Evolutionary conservation across 2,113 vertebrate genomes (phyloP), one percentile per base, ranked within the genome.

Genomic region (Eretmochelys imbricata): DNA sequence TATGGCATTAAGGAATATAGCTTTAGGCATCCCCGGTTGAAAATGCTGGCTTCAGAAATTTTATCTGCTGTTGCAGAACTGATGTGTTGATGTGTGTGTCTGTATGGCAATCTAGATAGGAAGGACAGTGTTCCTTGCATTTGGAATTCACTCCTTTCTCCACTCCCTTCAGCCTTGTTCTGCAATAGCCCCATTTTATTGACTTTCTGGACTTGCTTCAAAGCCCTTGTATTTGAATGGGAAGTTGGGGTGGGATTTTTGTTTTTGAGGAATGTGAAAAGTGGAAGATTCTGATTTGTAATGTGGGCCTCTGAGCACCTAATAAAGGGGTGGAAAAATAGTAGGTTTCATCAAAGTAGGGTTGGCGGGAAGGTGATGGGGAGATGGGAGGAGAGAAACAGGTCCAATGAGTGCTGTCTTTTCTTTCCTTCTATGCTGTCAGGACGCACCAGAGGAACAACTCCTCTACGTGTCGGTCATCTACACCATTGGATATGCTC

Each of bases 401-500:
- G 76, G 35, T 76, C 35, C 22, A 13, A 7, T 4, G 42, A 42
- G 3, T 17, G 20, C 10, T 48, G n/a, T 55, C 6, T 46, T 1
- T 3, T 3, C 27, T 89, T 94, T 91, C 88, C 65, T 96, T 79
- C 2, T 96, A 22, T 97, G 78, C 90, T 93, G 89, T 82, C 94
- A 99, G 98, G 97, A 96, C 65, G 96, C 97, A 80, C 97, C 97
- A 3, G 98, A 98, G 95, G 97, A 98, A 92, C 98, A 98, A 85
- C 97, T 98, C 55, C 97, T 98, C 94, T 98, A 98, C 55, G 96
- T 98, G 50, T 98, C 98, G 69, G 57, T 98, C 94, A 97, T 99
- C 97, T 99, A 99, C 94, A 99, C 98, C 5, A 98, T 98, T 97
- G 98, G 98, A 95, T 98, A 99, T 29, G 98, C 98, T 5, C 98